These are phyloP conservation scores for Ctenicera cuprea DNA, from an alignment of 2,888 invertebrate genomes.

Conservation along the genomic window DNA sequence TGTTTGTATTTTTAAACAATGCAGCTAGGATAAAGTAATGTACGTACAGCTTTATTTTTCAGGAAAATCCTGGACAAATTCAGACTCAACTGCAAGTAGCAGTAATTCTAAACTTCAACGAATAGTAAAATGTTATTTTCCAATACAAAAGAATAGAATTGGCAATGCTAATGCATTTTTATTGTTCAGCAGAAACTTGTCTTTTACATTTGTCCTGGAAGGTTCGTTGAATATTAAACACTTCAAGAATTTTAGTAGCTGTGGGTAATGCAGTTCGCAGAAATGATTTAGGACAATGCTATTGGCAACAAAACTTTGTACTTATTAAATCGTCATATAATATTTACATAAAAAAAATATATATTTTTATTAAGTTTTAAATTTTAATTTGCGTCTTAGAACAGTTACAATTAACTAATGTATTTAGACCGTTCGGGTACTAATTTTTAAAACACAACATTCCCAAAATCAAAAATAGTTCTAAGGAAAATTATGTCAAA, in stretches of 20 bases:
- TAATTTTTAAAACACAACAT: too few species aligned
- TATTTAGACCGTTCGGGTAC: too few species aligned
- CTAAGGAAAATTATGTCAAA: too few species aligned
- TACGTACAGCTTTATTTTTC: too few species aligned
- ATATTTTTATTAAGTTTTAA: too few species aligned
- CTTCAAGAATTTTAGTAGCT: constrained; percentile 38
- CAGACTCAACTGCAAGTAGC: background rate
- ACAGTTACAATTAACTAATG: too few species aligned
- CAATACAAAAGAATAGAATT: constrained; percentile 46
- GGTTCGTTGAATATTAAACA: constrained; percentile 47
- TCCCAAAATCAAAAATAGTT: too few species aligned
- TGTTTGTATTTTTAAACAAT: too few species aligned
- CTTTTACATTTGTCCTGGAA: constrained; percentile 42
- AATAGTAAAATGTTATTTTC: constrained; percentile 45
- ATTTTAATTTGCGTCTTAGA: too few species aligned
- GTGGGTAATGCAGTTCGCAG: constrained; percentile 31
- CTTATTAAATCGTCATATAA: background rate
- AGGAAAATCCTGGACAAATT: background rate
- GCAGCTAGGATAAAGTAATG: too few species aligned
- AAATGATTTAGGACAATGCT: constrained; percentile 27
- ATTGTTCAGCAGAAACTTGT: constrained; percentile 47
- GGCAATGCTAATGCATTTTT: constrained; percentile 49
- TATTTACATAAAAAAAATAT: background rate
- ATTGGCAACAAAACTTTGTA: constrained; percentile 16
- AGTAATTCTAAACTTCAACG: constrained; percentile 42